Conservation (phyloP, 2,113 vertebrate species). For the Synodontis membranacea region DNA sequence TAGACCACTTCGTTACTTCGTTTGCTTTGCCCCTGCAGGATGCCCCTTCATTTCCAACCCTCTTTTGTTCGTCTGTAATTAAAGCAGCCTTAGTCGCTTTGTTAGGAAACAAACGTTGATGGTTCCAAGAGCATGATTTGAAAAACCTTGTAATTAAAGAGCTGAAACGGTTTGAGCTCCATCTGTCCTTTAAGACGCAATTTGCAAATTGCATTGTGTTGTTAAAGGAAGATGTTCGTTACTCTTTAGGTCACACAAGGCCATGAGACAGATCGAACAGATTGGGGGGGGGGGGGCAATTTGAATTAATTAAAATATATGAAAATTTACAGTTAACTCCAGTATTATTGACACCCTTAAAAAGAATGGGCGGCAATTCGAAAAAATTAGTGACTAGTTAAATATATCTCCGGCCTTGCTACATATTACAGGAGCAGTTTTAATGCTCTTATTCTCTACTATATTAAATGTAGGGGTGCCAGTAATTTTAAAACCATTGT, state of each 20-base stretch:
- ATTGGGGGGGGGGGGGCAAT: no score
- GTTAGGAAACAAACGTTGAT: background rate
- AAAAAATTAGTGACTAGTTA: background rate
- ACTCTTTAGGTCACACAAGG: background rate
- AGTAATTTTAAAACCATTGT: background rate
- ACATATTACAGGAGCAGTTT: background rate
- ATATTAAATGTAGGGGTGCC: background rate
- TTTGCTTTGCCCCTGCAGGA: conserved; percentile 1
- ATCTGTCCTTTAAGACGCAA: background rate
- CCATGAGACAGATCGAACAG: background rate
- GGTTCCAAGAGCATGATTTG: background rate
- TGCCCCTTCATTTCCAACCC: background rate
- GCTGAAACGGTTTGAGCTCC: background rate
- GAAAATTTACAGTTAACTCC: background rate
- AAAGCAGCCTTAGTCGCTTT: background rate
- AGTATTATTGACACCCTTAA: background rate
- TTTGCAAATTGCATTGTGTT: background rate
- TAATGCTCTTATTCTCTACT: background rate
- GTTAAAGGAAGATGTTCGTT: background rate
- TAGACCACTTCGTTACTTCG: background rate
- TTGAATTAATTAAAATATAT: background rate
- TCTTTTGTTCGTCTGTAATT: background rate
- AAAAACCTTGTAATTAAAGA: background rate
- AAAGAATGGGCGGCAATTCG: background rate
- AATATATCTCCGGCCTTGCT: background rate